These are phyloP conservation scores for Morone chrysops DNA, from an alignment of 2,113 vertebrate genomes.

Conservation along the genomic window DNA sequence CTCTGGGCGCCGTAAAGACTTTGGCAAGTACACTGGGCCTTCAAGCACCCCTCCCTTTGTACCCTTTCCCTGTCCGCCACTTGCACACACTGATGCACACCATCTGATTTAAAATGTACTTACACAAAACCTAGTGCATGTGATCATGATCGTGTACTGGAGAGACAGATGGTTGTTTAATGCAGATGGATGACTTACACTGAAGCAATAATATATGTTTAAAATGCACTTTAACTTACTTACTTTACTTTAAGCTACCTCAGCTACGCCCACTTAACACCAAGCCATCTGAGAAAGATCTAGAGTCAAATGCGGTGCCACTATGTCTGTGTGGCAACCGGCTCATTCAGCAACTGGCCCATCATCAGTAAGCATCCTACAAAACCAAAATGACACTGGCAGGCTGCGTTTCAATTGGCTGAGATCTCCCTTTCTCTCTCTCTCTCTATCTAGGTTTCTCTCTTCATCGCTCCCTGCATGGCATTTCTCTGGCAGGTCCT, in stretches of 20 bases:
- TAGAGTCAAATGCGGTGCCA: slow-evolving; percentile 72
- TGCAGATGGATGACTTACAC: slow-evolving; percentile 51
- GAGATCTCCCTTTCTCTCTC: slow-evolving; percentile 72
- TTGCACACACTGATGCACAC: slow-evolving; percentile 71
- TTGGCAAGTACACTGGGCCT: slow-evolving; percentile 78
- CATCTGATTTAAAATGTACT: slow-evolving; percentile 74
- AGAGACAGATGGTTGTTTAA: slow-evolving; percentile 47
- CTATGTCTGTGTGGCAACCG: slow-evolving; percentile 70
- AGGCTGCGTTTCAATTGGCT: slow-evolving; percentile 78
- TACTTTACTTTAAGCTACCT: slow-evolving; percentile 27
- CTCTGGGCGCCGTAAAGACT: slow-evolving; percentile 82
- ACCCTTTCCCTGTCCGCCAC: slow-evolving; percentile 57
- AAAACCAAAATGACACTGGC: slow-evolving; percentile 72
- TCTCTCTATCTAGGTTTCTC: slow-evolving; percentile 74
- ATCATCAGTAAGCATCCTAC: slow-evolving; percentile 73
- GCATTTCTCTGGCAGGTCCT: slow-evolving; percentile 86
- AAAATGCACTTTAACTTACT: slow-evolving; percentile 26
- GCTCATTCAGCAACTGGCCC: slow-evolving; percentile 76
- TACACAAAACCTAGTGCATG: slow-evolving; percentile 52
- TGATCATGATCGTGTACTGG: slow-evolving; percentile 32
- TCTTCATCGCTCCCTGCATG: slow-evolving; percentile 82
- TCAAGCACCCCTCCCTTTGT: slow-evolving; percentile 57
- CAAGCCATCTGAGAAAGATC: slow-evolving; percentile 48
- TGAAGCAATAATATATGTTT: slow-evolving; percentile 23
- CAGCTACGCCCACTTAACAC: slow-evolving; percentile 26